Percentiles rank a stretch among this genome's conserved stretches.
Conservation (phyloP, 2,888 invertebrate genomes). For the Entomobrya proxima region DNA sequence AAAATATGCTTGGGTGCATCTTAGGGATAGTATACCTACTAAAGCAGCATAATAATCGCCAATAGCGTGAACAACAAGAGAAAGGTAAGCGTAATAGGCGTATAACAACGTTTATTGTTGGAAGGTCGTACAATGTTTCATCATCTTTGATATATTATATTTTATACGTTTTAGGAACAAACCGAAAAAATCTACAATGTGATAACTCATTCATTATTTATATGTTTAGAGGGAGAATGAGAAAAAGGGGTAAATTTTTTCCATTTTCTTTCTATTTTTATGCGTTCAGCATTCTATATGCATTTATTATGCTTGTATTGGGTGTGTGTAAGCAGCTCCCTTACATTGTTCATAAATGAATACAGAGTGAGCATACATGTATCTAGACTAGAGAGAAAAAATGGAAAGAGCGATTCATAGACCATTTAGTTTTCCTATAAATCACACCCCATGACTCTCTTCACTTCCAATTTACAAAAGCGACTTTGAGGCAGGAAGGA, state of each 20-base stretch:
- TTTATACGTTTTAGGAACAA: constrained; percentile 30
- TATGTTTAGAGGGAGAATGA: constrained; percentile 51
- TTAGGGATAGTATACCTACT: too few relatives aligned
- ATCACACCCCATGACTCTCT: constrained; percentile 75
- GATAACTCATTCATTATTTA: constrained; percentile 75
- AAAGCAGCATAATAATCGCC: not conserved
- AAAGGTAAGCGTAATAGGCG: not conserved
- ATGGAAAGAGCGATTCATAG: constrained; percentile 65
- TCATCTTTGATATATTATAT: constrained; percentile 8
- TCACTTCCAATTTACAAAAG: constrained; percentile 64
- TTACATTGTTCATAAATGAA: not conserved
- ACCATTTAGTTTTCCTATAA: constrained; percentile 75
- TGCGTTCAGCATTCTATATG: not conserved
- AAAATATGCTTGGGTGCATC: not conserved
- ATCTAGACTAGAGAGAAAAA: not conserved
- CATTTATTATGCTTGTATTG: constrained; percentile 5
- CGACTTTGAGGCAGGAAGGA: constrained; percentile 47
- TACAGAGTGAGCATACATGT: not conserved
- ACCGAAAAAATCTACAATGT: constrained; percentile 44
- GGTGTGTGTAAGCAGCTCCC: not conserved
- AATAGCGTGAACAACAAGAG: not conserved
- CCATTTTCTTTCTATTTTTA: constrained; percentile 23
- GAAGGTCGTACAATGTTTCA: constrained; percentile 31
- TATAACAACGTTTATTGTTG: not conserved
- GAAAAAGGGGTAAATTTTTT: constrained; percentile 49